Evolutionary conservation across 30 jellyfish, hydroid and myxozoan species (phyloP).

Genomic region (Mastigias papua): DNA sequence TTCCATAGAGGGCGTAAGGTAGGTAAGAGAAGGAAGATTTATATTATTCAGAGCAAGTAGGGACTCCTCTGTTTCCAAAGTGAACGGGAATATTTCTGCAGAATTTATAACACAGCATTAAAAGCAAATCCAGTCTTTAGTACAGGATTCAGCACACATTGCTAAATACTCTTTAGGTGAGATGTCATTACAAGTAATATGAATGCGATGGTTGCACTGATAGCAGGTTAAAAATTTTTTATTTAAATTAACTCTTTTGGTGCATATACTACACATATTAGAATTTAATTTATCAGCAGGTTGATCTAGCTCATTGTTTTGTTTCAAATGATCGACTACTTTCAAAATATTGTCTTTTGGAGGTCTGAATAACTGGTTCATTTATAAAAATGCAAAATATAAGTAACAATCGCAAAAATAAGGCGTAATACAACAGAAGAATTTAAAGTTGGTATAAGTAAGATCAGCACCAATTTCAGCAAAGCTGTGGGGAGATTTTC

Average conservation of each 20-base stretch:
- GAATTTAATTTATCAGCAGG: not conserved
- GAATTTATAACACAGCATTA: conserved; percentile 21
- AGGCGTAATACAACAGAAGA: not conserved
- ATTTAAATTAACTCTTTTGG: not conserved
- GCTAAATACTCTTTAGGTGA: not conserved
- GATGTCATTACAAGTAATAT: not conserved
- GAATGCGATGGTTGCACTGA: not conserved
- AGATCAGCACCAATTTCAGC: not conserved
- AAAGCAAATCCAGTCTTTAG: conserved; percentile 48
- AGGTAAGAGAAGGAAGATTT: conserved; percentile 52
- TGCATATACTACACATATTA: not conserved
- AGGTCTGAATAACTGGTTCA: not conserved
- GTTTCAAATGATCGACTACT: not conserved
- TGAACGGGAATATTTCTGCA: conserved; percentile 44
- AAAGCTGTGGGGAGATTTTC: not conserved
- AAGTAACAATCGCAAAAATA: not conserved
- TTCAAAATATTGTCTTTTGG: not conserved
- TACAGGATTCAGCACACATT: not conserved
- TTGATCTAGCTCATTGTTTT: not conserved
- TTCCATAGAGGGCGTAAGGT: conserved; percentile 33
- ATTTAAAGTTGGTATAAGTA: not conserved
- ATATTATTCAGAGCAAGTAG: conserved; percentile 47
- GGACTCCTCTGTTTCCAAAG: conserved; percentile 55
- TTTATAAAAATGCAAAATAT: not conserved
- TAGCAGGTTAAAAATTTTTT: not conserved